Evolutionary conservation across 2,113 vertebrate genomes (phyloP), one percentile per base, ranked within the genome.

Genomic region (Noctilio leporinus): DNA sequence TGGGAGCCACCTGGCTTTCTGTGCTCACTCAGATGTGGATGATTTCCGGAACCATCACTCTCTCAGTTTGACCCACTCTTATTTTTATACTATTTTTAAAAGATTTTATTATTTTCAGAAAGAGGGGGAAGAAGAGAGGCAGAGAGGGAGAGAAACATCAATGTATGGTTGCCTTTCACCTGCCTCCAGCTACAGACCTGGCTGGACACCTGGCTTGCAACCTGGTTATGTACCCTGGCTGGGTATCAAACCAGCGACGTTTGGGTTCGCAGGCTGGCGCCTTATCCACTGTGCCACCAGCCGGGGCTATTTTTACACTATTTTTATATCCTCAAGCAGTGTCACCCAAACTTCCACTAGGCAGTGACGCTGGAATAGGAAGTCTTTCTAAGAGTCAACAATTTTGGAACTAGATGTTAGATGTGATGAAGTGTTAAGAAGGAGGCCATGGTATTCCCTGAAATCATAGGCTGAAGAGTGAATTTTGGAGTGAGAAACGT

Each of bases 1-100:
- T 51, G 12, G 10, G 24, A 7, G 33, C 10, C 24, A 10, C 16
- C 1, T 0, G 10, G 26, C 20, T 75, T 1, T 30, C 7, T 9
- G 28, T 0, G 0, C 19, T 20, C 17, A 12, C 10, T 19, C 26
- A 17, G 30, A 1, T 0, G 16, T 33, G 12, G 22, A 38, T 6
- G 73, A 35, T 51, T 59, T 76, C 43, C 8, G n/a, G 26, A 3
- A 35, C 5, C 59, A 59, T 17, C n/a, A 16, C 4, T 26, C 12
- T 76, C 30, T 10, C 35, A 33, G 47, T 26, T 16, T 76, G 64
- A 85, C 16, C 64, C 26, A 81, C 20, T 76, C 28, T 76, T n/a
- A 22, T 69, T 4, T 38, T 92, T 16, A 19, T 69, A 43, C 47
- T 28, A 51, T 40, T 86, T 73, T 81, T 69, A 85, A n/a, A n/a